Conservation (phyloP, 1,140 invertebrate genomes). For the Zaprionus davidi region DNA sequence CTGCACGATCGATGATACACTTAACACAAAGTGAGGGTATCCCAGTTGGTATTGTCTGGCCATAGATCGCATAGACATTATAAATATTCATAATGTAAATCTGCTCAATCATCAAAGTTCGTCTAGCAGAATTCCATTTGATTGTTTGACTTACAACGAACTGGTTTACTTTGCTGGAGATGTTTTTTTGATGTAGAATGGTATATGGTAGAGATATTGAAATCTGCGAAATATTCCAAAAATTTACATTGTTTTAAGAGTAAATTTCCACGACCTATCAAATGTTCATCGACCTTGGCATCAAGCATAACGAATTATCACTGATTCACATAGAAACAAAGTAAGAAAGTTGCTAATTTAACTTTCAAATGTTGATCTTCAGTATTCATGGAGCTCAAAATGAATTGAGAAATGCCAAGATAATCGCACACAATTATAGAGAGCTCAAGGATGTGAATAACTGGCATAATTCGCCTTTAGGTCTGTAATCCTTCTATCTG, state of each 20-base stretch:
- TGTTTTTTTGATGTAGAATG: not conserved
- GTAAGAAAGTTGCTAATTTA: constrained; percentile 66
- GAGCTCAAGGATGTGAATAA: not conserved
- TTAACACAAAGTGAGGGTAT: constrained; percentile 2
- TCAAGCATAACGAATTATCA: constrained; percentile 56
- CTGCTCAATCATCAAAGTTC: not conserved
- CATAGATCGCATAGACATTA: not conserved
- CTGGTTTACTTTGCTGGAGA: not conserved
- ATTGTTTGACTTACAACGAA: not conserved
- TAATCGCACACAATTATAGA: not conserved
- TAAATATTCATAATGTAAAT: not conserved
- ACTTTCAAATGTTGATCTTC: constrained; percentile 62
- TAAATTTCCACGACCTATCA: not conserved
- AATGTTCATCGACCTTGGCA: constrained; percentile 44
- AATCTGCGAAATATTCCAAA: not conserved
- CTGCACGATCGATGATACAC: constrained; percentile 3
- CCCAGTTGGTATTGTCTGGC: not conserved
- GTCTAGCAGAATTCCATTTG: not conserved
- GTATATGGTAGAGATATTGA: not conserved
- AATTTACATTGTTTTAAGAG: not conserved
- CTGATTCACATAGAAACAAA: constrained; percentile 27
- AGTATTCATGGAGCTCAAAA: constrained; percentile 43
- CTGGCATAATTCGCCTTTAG: not conserved
- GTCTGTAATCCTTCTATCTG: constrained; percentile 6
- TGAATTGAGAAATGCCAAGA: not conserved